These are phyloP conservation scores for Parasteatoda tepidariorum DNA, from an alignment of 1,140 invertebrate genomes.

Conservation along the genomic window DNA sequence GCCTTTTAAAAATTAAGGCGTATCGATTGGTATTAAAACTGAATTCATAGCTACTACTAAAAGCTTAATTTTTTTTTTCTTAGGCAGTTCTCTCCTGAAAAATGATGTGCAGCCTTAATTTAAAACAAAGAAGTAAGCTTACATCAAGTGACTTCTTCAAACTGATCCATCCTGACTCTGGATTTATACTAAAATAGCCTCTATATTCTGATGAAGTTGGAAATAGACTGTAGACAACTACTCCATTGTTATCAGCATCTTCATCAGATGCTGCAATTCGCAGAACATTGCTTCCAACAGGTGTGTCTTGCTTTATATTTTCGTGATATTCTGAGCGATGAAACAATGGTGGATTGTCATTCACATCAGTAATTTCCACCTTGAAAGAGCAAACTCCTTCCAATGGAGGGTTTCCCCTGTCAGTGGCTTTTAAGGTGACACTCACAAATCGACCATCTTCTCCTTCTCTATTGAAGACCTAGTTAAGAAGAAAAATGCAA, in stretches of 20 bases:
- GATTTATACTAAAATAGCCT: conserved; percentile 95
- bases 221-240: conserved; percentile 77
- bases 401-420: conserved; percentile 93
- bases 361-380: conserved; percentile 95
- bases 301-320: conserved; percentile 96
- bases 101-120: too few species aligned
- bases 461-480: conserved; percentile 93
- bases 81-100: too few species aligned
- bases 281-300: conserved; percentile 92
- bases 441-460: conserved; percentile 96
- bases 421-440: conserved; percentile 94
- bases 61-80: too few species aligned
- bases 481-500: conserved; percentile 6
- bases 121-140: conserved; percentile 77
- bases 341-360: conserved; percentile 92
- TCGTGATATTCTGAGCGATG: conserved; percentile 97
- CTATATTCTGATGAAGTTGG: conserved; percentile 86
- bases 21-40: too few species aligned
- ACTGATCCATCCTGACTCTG: conserved; percentile 95
- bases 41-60: too few species aligned
- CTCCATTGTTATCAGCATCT: conserved; percentile 94
- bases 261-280: conserved; percentile 92
- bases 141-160: conserved; percentile 93
- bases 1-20: too few species aligned
- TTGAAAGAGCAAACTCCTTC: conserved; percentile 96